Evolutionary conservation across 2,888 invertebrate genomes (phyloP).

Genomic region (Chydorus sphaericus): DNA sequence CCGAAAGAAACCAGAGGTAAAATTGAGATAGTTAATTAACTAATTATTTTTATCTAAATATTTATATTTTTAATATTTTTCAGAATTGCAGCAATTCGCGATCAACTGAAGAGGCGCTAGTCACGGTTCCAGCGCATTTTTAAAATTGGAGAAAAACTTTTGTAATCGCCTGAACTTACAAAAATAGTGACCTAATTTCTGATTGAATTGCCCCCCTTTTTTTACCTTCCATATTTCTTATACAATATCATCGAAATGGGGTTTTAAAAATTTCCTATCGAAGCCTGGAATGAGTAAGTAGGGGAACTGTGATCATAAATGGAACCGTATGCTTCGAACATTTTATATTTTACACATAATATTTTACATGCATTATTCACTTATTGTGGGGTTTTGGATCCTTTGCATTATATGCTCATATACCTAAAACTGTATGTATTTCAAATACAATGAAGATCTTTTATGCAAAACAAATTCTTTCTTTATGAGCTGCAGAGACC

Average conservation of each 20-base stretch:
- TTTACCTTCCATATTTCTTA: neutral
- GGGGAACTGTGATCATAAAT: conserved; percentile 1
- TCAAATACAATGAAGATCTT: no score
- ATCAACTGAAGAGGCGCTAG: conserved; percentile 51
- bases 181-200: neutral
- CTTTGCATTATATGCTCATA: no score
- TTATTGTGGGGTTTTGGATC: no score
- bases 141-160: conserved; percentile 22
- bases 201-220: neutral
- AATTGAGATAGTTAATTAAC: neutral
- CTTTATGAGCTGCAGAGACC: no score
- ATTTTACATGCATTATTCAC: no score
- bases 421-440: no score
- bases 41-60: neutral
- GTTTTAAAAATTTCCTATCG: neutral
- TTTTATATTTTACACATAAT: neutral
- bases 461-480: no score
- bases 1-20: conserved; percentile 13
- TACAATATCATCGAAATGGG: neutral
- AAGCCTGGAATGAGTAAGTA: no score
- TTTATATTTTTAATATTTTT: conserved; percentile 22
- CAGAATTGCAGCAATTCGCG: conserved; percentile 55
- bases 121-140: conserved; percentile 60
- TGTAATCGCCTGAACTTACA: neutral
- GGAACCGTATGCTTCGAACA: neutral